These are phyloP conservation scores for Python bivittatus DNA, from an alignment of 2,113 vertebrate genomes.

Conservation along the genomic window DNA sequence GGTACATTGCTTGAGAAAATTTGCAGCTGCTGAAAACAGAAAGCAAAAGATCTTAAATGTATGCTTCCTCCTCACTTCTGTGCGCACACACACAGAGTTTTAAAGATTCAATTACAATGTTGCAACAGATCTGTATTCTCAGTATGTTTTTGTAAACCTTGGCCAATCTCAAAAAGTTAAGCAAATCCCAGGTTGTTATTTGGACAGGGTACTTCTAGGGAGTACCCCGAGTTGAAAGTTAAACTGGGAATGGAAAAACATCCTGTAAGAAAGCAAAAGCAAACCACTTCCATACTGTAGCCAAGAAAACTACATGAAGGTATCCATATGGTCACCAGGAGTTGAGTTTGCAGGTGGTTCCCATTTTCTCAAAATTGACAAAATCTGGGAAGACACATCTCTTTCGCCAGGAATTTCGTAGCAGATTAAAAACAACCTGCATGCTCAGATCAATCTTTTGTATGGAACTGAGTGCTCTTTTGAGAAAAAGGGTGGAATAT, in stretches of 20 bases:
- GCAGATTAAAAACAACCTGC: not conserved
- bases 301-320: not conserved
- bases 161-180: not conserved
- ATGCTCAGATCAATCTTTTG: not conserved
- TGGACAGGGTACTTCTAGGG: not conserved
- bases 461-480: not conserved
- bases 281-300: not conserved
- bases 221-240: not conserved
- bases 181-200: not conserved
- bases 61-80: not conserved
- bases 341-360: not conserved
- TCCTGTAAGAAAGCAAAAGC: not conserved
- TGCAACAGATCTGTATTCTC: not conserved
- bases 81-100: not conserved
- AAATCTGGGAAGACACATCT: not conserved
- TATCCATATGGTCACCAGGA: not conserved
- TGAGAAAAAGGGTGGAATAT: not conserved
- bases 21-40: slow-evolving; percentile 70
- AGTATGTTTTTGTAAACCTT: not conserved
- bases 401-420: not conserved
- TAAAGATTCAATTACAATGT: not conserved
- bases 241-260: not conserved
- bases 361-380: not conserved
- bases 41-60: slow-evolving; percentile 16
- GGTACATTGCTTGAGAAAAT: slow-evolving; percentile 73